Base-by-base conservation (phyloP, 2,888 invertebrate genomes). In the Lasioglossum leucozonium region DNA sequence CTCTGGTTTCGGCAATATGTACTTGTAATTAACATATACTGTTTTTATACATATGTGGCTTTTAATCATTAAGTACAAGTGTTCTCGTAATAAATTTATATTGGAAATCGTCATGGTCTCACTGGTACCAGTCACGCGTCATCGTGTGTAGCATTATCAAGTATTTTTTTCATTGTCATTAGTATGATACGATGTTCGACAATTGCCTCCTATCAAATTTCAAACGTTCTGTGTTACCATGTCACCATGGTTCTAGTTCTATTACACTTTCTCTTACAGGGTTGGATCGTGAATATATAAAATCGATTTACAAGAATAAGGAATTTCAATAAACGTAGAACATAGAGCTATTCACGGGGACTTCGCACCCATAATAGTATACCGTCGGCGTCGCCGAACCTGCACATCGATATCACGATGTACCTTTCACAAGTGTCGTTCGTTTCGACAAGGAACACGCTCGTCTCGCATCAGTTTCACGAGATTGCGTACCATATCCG, bases 291-390 rank as follows among this genome's bases (percentile, higher is more conserved):
- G 58, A 44, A 77, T 84, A 74, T 81, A 86, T 37, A 86, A 89
- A 87, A 84, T 80, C 67, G 30, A 65, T 81, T 78, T 72, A 67
- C 44, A 82, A 76, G 34, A 80, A 86, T 69, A 84, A 65, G 42
- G 73, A 79, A 88, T 79, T 79, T 47, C 67, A 79, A 84, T 65
- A 62, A 79, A 75, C 80, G 79, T 22, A 75, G 26, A 67, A 16
- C 79, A 73, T 72, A 42, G 40, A 81, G 65, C 34, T 77, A n/a
- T 76, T 75, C 37, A n/a, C n/a, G 44, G 42, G 13, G 34, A 34
- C 65, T 34, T 34, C 30, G n/a, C 22, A 65, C 34, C 8, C 67
- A 22, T 37, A 34, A 34, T 67, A 34, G 34, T 34, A 37, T 67
- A 67, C 37, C 37, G 67, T 67, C 10, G 10, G 1, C 30, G 30